These are phyloP conservation scores for Ammospiza caudacuta DNA, from an alignment of 2,113 vertebrate species.

Conservation along the genomic window DNA sequence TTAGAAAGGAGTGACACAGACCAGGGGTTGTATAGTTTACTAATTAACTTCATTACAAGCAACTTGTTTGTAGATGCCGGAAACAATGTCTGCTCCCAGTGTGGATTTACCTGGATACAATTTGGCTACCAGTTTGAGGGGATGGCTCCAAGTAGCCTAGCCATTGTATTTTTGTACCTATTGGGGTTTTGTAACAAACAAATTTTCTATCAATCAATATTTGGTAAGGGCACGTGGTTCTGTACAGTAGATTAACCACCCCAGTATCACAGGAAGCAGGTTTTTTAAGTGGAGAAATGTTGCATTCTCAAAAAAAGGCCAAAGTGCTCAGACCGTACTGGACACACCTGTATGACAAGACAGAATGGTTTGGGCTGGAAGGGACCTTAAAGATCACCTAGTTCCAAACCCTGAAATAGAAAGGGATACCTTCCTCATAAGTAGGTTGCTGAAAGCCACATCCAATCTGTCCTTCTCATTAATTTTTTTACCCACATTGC, in stretches of 20 bases:
- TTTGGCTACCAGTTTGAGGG: background rate
- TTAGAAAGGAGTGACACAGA: slow-evolving; percentile 79
- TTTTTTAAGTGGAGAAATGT: background rate
- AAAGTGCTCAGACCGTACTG: background rate
- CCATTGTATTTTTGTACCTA: background rate
- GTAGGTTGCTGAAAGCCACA: background rate
- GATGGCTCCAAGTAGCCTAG: background rate
- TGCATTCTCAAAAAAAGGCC: background rate
- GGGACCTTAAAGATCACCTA: background rate
- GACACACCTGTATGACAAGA: background rate
- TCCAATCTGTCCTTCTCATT: background rate
- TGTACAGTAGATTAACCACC: background rate
- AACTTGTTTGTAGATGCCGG: slow-evolving; percentile 71
- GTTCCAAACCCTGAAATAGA: background rate
- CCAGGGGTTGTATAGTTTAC: slow-evolving; percentile 90
- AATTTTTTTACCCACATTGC: background rate
- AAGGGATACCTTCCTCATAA: background rate
- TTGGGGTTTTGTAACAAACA: background rate
- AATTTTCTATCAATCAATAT: background rate
- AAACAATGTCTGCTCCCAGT: slow-evolving; percentile 51
- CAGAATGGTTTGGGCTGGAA: background rate
- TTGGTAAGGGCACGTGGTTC: background rate
- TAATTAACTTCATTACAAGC: slow-evolving; percentile 87
- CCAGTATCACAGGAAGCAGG: background rate
- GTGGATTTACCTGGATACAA: background rate